phyloP scores from a whole-genome alignment of 2,888 invertebrate genomes.

The Hypercompe scribonia region DNA sequence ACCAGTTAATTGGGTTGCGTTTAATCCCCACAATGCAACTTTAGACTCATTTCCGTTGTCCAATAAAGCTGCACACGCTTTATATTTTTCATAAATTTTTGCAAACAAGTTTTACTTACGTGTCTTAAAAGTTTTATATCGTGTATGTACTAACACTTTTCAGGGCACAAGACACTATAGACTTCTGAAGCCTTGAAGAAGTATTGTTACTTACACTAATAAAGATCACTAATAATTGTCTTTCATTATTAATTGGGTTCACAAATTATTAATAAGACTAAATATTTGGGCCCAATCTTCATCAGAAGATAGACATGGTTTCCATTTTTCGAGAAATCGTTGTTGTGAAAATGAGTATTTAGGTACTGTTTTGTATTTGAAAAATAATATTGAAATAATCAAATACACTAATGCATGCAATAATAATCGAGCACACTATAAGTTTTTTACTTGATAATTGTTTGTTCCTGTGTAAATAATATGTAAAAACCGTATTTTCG shows the following conservation, averaged over 20 bases:
- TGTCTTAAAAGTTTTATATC: background rate
- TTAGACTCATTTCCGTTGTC: slow-evolving; percentile 75
- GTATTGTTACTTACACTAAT: background rate
- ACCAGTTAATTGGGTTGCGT: slow-evolving; percentile 81
- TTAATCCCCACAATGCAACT: slow-evolving; percentile 82
- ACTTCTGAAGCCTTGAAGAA: background rate
- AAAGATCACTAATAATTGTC: too few relatives aligned
- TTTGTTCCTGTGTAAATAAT: background rate
- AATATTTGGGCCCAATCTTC: background rate
- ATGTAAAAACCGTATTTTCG: background rate
- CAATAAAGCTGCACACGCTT: slow-evolving; percentile 63
- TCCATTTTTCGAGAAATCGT: background rate
- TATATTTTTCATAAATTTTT: slow-evolving; percentile 50
- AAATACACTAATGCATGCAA: background rate
- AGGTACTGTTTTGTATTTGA: background rate
- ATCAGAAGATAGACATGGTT: background rate
- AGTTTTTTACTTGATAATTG: background rate
- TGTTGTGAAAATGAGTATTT: background rate
- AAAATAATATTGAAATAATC: background rate
- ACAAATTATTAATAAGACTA: background rate
- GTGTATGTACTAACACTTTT: background rate
- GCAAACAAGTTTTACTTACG: slow-evolving; percentile 32
- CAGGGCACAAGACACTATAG: background rate
- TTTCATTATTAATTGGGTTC: background rate
- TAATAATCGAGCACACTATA: background rate